Base-by-base conservation (phyloP, 2,113 vertebrate species). In the Gallinago undulata region DNA sequence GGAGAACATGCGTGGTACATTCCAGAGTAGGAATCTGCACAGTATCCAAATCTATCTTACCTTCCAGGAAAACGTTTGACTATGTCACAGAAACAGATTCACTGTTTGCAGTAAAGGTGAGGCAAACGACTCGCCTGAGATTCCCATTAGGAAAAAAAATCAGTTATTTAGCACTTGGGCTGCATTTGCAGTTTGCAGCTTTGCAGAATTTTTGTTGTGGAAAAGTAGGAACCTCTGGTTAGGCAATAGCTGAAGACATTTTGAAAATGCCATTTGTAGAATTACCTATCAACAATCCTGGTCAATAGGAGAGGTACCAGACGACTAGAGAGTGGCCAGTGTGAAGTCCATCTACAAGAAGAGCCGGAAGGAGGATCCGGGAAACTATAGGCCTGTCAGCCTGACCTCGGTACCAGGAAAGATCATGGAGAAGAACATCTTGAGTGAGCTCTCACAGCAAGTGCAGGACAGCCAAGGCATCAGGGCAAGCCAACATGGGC, bases 21-120 rank as follows among this genome's bases (percentile, higher is more conserved):
- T 48, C 17, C 63, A 51, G 4, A 19, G 15, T 0, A 76, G 33
- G 4, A 47, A 79, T n/a, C 3, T 56, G 19, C 3, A 19, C 1
- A 21, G 17, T 14, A 59, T 23, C 47, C 75, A 62, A 70, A 67
- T 22, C 23, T 28, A 77, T 13, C 1, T 69, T 33, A 13, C 3
- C 7, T 57, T 78, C 22, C 23, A 75, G 2, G 0, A 57, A 75
- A 60, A 88, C 12, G 8, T 19, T 62, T 70, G 24, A 63, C 19
- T 39, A 39, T 1, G 1, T 33, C 62, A 67, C 22, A 35, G 48
- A 87, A 70, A 60, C 4, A 79, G 48, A 83, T 39, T 19, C 33
- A 43, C 8, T 47, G 19, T 47, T 47, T 47, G 45, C 45, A 21
- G 45, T 47, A 37, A 60, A 3, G 0, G 14, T 19, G 3, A 18